Conservation (phyloP, 2,888 invertebrate species). For the Ennomos fuscantarius region DNA sequence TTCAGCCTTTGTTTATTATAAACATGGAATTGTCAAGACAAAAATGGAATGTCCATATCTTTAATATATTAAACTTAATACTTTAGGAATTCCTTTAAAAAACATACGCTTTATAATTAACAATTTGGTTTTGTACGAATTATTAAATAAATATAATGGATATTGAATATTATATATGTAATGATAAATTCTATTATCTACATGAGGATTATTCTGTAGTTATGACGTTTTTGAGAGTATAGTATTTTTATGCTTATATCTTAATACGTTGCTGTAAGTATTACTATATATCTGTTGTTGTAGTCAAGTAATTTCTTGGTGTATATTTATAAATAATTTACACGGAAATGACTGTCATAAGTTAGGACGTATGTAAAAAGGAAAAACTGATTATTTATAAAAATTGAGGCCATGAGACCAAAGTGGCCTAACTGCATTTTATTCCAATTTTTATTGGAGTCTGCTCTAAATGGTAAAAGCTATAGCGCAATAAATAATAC, state of each 20-base stretch:
- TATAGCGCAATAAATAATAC: too few species aligned
- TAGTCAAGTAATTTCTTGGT: slow-evolving; percentile 6
- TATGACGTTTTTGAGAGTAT: slow-evolving; percentile 23
- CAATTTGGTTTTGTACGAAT: slow-evolving; percentile 58
- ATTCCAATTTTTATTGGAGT: too few species aligned
- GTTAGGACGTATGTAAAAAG: too few species aligned
- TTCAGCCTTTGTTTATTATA: slow-evolving; percentile 8
- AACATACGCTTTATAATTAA: slow-evolving; percentile 61
- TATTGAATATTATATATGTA: slow-evolving; percentile 40
- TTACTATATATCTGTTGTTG: slow-evolving; percentile 15
- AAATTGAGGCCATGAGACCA: too few species aligned
- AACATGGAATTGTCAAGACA: slow-evolving; percentile 34
- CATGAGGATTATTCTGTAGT: slow-evolving; percentile 31
- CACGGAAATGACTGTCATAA: not conserved
- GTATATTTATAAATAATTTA: slow-evolving; percentile 14
- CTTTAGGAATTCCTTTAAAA: slow-evolving; percentile 52
- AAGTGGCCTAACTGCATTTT: too few species aligned
- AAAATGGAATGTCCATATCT: slow-evolving; percentile 38
- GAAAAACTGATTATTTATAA: too few species aligned
- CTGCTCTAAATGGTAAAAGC: too few species aligned
- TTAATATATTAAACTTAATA: slow-evolving; percentile 35
- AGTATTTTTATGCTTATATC: slow-evolving; percentile 20
- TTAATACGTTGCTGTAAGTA: slow-evolving; percentile 28
- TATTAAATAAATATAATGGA: slow-evolving; percentile 41
- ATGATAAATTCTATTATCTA: slow-evolving; percentile 35